These are phyloP conservation scores for Pedionomus torquatus DNA, from an alignment of 2,113 vertebrate species.

Conservation along the genomic window DNA sequence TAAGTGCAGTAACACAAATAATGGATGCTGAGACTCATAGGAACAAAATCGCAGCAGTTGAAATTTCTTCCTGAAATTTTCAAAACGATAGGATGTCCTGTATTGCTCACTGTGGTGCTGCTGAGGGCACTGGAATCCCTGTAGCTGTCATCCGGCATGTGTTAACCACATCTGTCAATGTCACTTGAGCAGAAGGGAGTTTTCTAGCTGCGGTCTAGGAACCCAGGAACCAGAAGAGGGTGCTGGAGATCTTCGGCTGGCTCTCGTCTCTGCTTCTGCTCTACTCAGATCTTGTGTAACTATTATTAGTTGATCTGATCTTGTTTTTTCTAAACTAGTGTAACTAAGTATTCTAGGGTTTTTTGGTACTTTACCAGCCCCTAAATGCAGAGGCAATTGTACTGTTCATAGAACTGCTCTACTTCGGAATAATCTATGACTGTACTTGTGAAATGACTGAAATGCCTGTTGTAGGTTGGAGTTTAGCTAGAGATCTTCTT, in stretches of 20 bases:
- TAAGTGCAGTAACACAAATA: no score
- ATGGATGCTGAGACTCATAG: background rate
- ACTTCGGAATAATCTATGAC: background rate
- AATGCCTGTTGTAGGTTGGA: background rate
- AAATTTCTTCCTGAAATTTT: background rate
- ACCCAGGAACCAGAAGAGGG: slow-evolving; percentile 60
- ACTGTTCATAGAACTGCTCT: background rate
- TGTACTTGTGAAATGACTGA: background rate
- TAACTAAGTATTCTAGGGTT: background rate
- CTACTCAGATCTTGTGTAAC: background rate
- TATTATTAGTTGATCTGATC: background rate
- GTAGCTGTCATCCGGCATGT: accelerated
- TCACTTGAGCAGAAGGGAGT: background rate
- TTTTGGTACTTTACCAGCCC: background rate
- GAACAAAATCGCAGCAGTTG: accelerated
- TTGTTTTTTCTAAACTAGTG: background rate
- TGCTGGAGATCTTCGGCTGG: background rate
- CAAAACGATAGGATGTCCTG: background rate
- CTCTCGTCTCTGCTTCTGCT: background rate
- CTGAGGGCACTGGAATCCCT: accelerated
- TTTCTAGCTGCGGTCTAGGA: background rate
- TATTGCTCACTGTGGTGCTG: background rate
- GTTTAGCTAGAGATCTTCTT: background rate
- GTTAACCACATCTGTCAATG: accelerated
- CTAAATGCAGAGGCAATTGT: background rate